Percentiles rank a stretch among this genome's conserved stretches.
Conservation (phyloP, 2,888 invertebrate species). For the Subacronicta megacephala region DNA sequence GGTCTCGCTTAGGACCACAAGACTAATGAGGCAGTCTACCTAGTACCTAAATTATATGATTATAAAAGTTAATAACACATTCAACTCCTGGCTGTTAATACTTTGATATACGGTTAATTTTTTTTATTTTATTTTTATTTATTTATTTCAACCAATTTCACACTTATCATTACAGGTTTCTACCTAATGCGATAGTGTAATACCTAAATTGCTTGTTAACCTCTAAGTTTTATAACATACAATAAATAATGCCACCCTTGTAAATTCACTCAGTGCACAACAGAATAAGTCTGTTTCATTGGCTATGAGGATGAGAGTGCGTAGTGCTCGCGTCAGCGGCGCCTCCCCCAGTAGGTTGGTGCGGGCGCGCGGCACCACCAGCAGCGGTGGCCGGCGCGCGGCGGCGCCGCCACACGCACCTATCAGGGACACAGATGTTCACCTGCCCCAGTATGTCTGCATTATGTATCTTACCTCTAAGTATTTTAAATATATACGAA, state of each 20-base stretch:
- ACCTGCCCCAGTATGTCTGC: conserved; percentile 1
- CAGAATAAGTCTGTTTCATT: background rate
- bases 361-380: background rate
- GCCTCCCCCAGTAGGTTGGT: background rate
- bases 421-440: background rate
- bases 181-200: too few species aligned
- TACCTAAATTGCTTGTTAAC: too few species aligned
- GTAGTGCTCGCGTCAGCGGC: background rate
- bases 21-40: too few species aligned
- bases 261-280: conserved; percentile 1
- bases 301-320: background rate
- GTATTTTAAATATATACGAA: conserved; percentile 4
- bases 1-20: too few species aligned
- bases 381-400: background rate
- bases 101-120: too few species aligned
- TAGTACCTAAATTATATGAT: too few species aligned
- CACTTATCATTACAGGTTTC: too few species aligned
- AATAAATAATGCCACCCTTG: background rate
- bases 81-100: too few species aligned
- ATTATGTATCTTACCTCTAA: conserved; percentile 1
- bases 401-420: background rate
- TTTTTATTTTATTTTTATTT: too few species aligned
- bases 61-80: too few species aligned
- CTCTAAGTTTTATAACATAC: too few species aligned
- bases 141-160: too few species aligned